Evolutionary conservation across 2,888 invertebrate species (phyloP).

Genomic region (Parapristionchus giblindavisi): DNA sequence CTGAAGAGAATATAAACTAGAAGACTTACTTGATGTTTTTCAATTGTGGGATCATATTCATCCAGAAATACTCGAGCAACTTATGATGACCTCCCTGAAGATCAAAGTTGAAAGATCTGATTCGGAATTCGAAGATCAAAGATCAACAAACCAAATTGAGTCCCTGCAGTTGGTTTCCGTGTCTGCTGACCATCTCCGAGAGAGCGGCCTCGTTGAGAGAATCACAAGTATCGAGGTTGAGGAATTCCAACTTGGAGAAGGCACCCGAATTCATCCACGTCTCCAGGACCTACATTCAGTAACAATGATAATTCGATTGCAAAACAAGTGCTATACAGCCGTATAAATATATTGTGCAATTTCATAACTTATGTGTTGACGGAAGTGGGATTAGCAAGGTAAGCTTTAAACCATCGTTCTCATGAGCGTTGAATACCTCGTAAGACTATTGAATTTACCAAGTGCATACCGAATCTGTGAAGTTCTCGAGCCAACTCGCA

Average conservation of each 20-base stretch:
- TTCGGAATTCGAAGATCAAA: neutral
- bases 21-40: conserved; percentile 89
- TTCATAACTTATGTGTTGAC: neutral
- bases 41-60: conserved; percentile 88
- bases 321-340: neutral
- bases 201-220: conserved; percentile 91
- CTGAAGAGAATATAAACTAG: too few relatives aligned
- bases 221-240: conserved; percentile 94
- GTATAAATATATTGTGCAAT: neutral
- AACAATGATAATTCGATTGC: neutral
- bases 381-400: neutral
- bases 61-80: conserved; percentile 97
- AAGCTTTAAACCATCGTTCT: too few relatives aligned
- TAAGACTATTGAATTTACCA: conserved; percentile 28
- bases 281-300: conserved; percentile 78
- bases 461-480: conserved; percentile 84
- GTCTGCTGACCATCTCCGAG: conserved; percentile 87
- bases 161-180: conserved; percentile 88
- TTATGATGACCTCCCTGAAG: conserved; percentile 86
- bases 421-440: too few relatives aligned
- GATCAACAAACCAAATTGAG: conserved; percentile 72
- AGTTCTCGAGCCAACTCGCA: conserved; percentile 96
- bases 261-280: conserved; percentile 87
- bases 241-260: conserved; percentile 80
- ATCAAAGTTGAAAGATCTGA: neutral